Base-by-base conservation (phyloP, 1,140 invertebrate genomes). In the Gonioctena quinquepunctata region DNA sequence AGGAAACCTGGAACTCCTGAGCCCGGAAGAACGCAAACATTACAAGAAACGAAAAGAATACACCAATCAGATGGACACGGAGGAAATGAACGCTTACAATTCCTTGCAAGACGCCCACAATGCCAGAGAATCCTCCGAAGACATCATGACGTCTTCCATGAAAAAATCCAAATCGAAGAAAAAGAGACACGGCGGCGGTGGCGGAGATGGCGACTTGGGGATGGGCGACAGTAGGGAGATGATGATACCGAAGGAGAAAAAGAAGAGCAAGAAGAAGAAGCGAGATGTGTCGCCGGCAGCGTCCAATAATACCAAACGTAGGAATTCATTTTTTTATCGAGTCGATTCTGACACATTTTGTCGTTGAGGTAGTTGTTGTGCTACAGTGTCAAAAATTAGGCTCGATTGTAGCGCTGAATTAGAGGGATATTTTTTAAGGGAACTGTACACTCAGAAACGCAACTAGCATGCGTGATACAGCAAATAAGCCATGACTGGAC, bases 161-260 rank as follows among this genome's bases (percentile, higher is more conserved):
- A 81, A 82, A 65, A 81, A 80, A 62, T 80, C 78, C 16, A 82
- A 81, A 69, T 80, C 77, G 8, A 61, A 77, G 7, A 82, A 82
- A 59, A 81, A 82, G 61, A 74, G 77, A 56, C 77, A 82, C 26
- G 33, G 59, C n/a, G 77, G 66, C 8, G 77, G 78, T 28, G 33
- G 59, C n/a, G 77, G 66, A n/a, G 77, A 79, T 28, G 26, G 69
- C 0, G 80, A 82, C 65, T 42, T 70, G 22, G 80, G 80, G 7
- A 77, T 83, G 50, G 81, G 81, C 22, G 79, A 83, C 66, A 83
- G 82, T 63, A 71, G 81, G n/a, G 82, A 83, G 69, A 81, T 81
- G 77, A 83, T 83, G 79, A 81, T 83, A 16, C 81, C 82, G 0
- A 81, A 81, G 57, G 80, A 82, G 28, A 81, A 81, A 67, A 71